These are phyloP conservation scores for Macrophya alboannulata DNA, from an alignment of 2,888 invertebrate genomes.

Conservation along the genomic window DNA sequence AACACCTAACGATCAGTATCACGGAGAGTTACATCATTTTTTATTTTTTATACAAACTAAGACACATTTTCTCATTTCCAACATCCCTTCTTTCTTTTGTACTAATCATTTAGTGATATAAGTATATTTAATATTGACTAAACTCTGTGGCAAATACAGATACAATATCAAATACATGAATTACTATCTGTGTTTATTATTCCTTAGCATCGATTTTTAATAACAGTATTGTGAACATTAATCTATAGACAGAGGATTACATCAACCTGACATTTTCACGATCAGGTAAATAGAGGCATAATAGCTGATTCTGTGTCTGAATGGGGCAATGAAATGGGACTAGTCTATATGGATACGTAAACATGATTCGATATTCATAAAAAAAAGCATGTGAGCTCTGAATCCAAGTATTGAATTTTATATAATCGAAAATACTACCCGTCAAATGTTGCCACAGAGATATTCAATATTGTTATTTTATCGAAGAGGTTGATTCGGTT, in stretches of 20 bases:
- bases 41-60: constrained; percentile 54
- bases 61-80: constrained; percentile 47
- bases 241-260: background rate
- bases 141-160: constrained; percentile 27
- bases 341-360: background rate
- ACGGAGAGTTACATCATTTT: constrained; percentile 45
- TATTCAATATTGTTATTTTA: constrained; percentile 16
- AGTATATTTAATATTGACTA: constrained; percentile 1
- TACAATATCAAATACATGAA: constrained; percentile 8
- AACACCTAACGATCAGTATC: background rate
- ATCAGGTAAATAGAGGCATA: background rate
- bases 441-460: constrained; percentile 31
- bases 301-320: background rate
- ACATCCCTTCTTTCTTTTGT: constrained; percentile 32
- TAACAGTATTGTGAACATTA: background rate
- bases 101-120: background rate
- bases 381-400: background rate
- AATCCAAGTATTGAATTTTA: background rate
- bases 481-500: constrained; percentile 37
- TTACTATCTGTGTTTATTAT: constrained; percentile 21
- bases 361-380: background rate
- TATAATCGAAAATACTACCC: background rate
- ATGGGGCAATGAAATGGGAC: background rate
- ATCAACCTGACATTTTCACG: background rate
- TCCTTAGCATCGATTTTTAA: background rate